phyloP scores from a whole-genome alignment of 1,140 invertebrate species.

The Hypothenemus hampei region DNA sequence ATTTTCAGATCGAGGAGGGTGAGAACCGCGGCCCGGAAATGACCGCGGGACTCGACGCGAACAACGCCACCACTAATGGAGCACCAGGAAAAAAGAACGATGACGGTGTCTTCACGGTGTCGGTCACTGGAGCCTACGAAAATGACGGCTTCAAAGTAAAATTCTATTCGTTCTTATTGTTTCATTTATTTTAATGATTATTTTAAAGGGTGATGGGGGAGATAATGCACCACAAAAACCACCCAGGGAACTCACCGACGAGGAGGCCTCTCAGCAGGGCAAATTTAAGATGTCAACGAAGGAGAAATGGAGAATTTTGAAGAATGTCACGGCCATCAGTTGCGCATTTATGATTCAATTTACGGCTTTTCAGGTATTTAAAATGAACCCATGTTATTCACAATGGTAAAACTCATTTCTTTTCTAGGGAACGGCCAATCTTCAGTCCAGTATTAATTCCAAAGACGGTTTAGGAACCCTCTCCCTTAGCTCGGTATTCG shows the following conservation, averaged over 20 bases:
- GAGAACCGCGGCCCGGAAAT: constrained; percentile 40
- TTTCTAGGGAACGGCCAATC: constrained; percentile 69
- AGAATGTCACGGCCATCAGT: constrained; percentile 81
- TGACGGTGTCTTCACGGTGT: constrained; percentile 48
- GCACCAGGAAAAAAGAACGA: constrained; percentile 29
- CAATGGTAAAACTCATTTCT: not conserved
- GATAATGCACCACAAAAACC: constrained; percentile 53
- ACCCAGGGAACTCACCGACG: constrained; percentile 55
- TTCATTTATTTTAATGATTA: not conserved
- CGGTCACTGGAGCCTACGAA: constrained; percentile 56
- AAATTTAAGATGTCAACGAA: constrained; percentile 70
- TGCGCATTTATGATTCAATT: constrained; percentile 89
- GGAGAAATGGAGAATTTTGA: constrained; percentile 83
- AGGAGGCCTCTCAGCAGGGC: constrained; percentile 60
- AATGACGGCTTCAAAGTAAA: constrained; percentile 60
- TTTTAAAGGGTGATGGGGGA: constrained; percentile 45
- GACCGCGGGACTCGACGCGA: constrained; percentile 39
- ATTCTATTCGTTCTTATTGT: not conserved
- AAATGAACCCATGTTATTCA: constrained; percentile 41
- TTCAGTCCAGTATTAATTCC: constrained; percentile 84
- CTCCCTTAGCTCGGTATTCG: constrained; percentile 82
- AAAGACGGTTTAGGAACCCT: constrained; percentile 77
- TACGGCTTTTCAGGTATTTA: constrained; percentile 79
- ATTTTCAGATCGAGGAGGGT: constrained; percentile 44
- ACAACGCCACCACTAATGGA: constrained; percentile 29